Evolutionary conservation across 2,888 invertebrate genomes (phyloP).

Genomic region (Vandiemenella viatica): DNA sequence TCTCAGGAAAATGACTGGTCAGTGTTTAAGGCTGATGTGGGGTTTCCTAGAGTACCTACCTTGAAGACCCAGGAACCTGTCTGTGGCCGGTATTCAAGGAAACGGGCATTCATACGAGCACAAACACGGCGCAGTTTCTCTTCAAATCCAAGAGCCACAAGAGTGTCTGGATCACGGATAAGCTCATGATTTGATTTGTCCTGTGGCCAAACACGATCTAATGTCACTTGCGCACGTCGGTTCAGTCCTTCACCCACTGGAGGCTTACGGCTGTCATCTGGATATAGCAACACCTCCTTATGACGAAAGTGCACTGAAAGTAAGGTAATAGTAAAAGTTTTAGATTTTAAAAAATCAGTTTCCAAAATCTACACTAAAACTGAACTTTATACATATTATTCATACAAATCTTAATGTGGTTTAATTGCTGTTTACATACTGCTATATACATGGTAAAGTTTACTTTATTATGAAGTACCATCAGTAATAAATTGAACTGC

Average conservation of each 20-base stretch:
- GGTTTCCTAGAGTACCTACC: slow-evolving; percentile 32
- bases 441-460: too few species aligned
- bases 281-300: slow-evolving; percentile 91
- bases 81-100: slow-evolving; percentile 86
- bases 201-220: slow-evolving; percentile 88
- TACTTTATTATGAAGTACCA: too few species aligned
- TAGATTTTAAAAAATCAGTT: slow-evolving; percentile 3
- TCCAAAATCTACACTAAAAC: not conserved
- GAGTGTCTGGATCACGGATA: slow-evolving; percentile 63
- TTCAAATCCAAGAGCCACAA: slow-evolving; percentile 70
- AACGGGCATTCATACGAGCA: slow-evolving; percentile 74
- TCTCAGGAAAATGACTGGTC: too few species aligned
- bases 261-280: slow-evolving; percentile 78
- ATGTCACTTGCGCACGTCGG: slow-evolving; percentile 74
- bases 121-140: slow-evolving; percentile 70
- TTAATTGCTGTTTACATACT: too few species aligned
- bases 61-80: slow-evolving; percentile 97
- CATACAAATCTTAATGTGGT: too few species aligned
- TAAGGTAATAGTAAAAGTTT: slow-evolving; percentile 3
- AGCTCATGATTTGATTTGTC: slow-evolving; percentile 67
- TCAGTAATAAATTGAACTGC: too few species aligned
- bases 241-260: slow-evolving; percentile 77
- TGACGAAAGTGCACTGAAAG: slow-evolving; percentile 72
- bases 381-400: not conserved
- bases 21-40: too few species aligned